A percentile compares a stretch with the other conserved stretches of the same genome.
Evolutionary conservation across 1,140 invertebrate genomes (phyloP).

Genomic region (Leptoteleia sp.): DNA sequence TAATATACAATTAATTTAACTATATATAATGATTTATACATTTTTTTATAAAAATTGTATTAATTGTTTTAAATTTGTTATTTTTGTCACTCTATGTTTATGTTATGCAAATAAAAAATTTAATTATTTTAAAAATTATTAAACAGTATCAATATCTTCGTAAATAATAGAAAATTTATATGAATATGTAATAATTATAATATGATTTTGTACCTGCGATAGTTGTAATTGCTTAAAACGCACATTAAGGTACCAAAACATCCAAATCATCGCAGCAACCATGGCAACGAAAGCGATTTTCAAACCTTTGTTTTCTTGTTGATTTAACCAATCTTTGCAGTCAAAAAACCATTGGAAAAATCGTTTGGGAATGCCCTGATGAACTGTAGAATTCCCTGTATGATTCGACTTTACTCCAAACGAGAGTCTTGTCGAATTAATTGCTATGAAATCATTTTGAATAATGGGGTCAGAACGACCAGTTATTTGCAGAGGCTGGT

Average conservation of each 20-base stretch:
- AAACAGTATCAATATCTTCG: too few relatives aligned
- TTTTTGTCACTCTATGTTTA: too few relatives aligned
- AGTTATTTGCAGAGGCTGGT: constrained; percentile 82
- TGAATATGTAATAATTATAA: too few relatives aligned
- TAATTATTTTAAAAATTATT: too few relatives aligned
- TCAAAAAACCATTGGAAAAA: constrained; percentile 63
- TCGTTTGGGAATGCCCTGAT: constrained; percentile 44
- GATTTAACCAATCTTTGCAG: constrained; percentile 83
- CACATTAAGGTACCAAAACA: constrained; percentile 86
- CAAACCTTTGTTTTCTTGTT: constrained; percentile 86
- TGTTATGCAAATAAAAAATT: too few relatives aligned
- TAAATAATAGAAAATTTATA: too few relatives aligned
- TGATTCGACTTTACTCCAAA: constrained; percentile 61
- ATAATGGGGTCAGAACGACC: constrained; percentile 81
- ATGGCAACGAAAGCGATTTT: constrained; percentile 86
- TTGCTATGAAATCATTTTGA: constrained; percentile 53
- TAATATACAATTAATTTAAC: too few relatives aligned
- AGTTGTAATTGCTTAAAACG: constrained; percentile 84
- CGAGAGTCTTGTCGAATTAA: constrained; percentile 68
- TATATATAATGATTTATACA: too few relatives aligned
- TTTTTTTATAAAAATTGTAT: too few relatives aligned
- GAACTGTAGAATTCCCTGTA: constrained; percentile 46
- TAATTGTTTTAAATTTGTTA: too few relatives aligned
- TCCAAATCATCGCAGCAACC: constrained; percentile 84
- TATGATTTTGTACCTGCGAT: too few relatives aligned